Evolutionary conservation across 2,797 vertebrate species (phyloP), one percentile per base, ranked within the genome.

Genomic region (Urocyon cinereoargenteus): DNA sequence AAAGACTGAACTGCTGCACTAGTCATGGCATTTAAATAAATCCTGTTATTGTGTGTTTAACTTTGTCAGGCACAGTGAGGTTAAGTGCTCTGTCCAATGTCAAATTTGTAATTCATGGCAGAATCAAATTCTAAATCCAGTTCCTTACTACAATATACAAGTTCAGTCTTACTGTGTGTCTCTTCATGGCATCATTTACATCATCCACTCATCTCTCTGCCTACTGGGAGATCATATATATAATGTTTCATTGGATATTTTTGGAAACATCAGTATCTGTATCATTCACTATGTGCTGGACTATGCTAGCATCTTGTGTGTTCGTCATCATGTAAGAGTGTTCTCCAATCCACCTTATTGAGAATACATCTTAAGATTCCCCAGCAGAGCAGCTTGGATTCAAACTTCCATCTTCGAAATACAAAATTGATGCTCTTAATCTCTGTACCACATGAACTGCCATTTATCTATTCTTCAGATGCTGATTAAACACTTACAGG

Each of bases 1-100:
- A 77, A 86, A 96, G 81, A 87, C 64, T 91, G 79, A 75, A 95
- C 61, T 93, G 21, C 59, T 96, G 92, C 96, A 92, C 36, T 55
- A 95, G 86, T 14, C 57, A 40, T 72, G 77, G 6, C 68, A 84
- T 96, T 97, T 96, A 90, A 96, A 92, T 96, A 95, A 91, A 70
- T 36, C 31, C 55, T 70, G 15, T 61, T 86, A 51, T 22, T 96
- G 45, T 86, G n/a, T 68, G 91, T 95, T 86, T 81, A 94, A 87
- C 49, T 86, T 78, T 31, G 6, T 55, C 68, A 86, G 51, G 61
- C 64, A 64, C 28, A 78, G 22, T 83, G 31, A 93, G 87, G 90
- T 79, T 91, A 91, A 96, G 53, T 73, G 53, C 26, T 75, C 84
- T 93, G 77, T 62, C 53, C 19, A 28, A 86, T 95, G 49, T 70